phyloP scores from a whole-genome alignment of 2,888 invertebrate species.

The Ormyrus thymus region DNA sequence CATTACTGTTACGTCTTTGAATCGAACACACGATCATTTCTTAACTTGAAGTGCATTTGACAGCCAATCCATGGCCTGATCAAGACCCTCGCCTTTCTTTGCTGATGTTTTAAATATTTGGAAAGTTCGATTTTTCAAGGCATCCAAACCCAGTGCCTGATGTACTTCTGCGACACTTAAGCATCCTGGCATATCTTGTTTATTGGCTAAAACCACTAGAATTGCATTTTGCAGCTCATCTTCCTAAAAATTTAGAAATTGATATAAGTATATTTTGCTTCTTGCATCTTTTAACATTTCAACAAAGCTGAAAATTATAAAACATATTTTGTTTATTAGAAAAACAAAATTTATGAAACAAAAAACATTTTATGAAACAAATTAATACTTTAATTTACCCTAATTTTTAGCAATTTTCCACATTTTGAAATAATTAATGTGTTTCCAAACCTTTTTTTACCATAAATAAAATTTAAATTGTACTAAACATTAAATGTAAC shows the following conservation, averaged over 20 bases:
- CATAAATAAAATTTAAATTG: too few species aligned
- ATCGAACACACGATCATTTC: conserved; percentile 78
- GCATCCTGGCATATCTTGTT: conserved; percentile 99
- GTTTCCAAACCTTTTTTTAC: too few species aligned
- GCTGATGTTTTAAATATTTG: conserved; percentile 99
- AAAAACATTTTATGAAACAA: too few species aligned
- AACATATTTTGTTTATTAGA: too few species aligned
- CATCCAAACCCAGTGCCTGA: conserved; percentile 95
- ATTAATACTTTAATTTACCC: too few species aligned
- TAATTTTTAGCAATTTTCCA: too few species aligned
- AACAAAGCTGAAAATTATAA: too few species aligned
- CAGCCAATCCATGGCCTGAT: conserved; percentile 99
- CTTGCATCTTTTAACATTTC: conserved; percentile 1
- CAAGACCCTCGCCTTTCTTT: conserved; percentile 97
- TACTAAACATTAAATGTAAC: background rate
- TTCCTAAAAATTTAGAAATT: conserved; percentile 80
- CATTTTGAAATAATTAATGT: too few species aligned
- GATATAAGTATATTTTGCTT: background rate
- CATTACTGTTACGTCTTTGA: conserved; percentile 10
- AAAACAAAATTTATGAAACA: too few species aligned
- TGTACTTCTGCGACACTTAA: conserved; percentile 98
- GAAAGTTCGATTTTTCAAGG: conserved; percentile 97
- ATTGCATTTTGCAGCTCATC: conserved; percentile 97
- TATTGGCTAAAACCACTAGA: conserved; percentile 97
- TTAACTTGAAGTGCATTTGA: conserved; percentile 92